Conservation (phyloP, 2,113 vertebrate species). For the Grammomys surdaster region DNA sequence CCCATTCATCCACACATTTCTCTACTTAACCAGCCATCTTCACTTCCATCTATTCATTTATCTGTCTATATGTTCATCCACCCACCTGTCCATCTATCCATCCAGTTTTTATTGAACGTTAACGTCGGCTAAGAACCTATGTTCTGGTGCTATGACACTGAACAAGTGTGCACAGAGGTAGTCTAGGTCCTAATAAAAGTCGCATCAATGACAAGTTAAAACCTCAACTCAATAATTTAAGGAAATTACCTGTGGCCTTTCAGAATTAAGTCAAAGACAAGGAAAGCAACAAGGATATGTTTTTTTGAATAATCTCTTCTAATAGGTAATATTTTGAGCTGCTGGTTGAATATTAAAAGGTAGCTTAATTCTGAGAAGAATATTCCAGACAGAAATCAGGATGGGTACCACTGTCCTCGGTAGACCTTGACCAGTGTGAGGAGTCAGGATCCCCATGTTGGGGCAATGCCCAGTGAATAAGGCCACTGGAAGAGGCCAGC, state of each 20-base stretch:
- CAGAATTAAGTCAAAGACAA: neutral
- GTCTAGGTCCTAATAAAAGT: neutral
- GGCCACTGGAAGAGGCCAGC: slow-evolving; percentile 72
- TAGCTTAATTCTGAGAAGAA: neutral
- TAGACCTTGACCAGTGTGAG: neutral
- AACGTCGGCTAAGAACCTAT: neutral
- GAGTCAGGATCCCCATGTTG: neutral
- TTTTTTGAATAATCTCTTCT: neutral
- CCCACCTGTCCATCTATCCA: neutral
- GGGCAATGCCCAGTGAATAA: neutral
- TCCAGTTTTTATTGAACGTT: neutral
- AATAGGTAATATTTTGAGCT: neutral
- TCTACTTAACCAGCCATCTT: neutral
- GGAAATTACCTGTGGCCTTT: neutral
- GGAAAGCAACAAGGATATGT: neutral
- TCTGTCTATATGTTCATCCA: neutral
- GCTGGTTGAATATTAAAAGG: neutral
- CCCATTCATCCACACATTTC: neutral
- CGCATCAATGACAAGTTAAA: neutral
- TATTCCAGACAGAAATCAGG: neutral
- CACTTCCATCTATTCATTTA: too few relatives aligned
- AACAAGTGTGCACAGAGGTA: neutral
- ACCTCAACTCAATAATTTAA: neutral
- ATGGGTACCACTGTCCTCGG: neutral
- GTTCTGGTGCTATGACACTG: neutral